phyloP scores from a whole-genome alignment of 2,797 vertebrate species.

The Hephaestus fuliginosus region DNA sequence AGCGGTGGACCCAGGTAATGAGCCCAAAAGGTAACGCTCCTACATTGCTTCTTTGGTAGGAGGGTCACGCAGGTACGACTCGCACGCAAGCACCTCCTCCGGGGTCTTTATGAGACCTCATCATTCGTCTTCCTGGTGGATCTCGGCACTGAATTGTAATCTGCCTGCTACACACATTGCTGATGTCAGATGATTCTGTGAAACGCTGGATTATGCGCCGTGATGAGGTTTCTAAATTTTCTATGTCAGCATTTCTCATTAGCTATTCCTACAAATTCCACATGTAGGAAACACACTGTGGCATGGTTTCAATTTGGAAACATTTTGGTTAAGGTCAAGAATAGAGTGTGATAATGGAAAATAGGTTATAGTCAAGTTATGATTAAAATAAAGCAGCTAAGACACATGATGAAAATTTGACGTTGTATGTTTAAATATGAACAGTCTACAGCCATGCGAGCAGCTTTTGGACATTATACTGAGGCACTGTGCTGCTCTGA shows the following conservation, averaged over 20 bases:
- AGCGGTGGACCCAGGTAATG: background rate
- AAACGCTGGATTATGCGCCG: background rate
- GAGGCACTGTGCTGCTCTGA: too few relatives aligned
- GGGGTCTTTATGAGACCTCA: constrained; percentile 3
- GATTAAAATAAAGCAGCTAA: background rate
- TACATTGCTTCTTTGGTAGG: constrained; percentile 1
- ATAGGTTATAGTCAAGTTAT: background rate
- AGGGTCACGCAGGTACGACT: constrained; percentile 4
- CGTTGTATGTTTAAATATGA: background rate
- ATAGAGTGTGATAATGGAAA: background rate
- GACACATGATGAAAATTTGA: background rate
- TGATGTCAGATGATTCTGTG: background rate
- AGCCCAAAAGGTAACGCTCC: constrained; percentile 13
- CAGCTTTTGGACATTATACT: too few relatives aligned
- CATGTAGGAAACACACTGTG: background rate
- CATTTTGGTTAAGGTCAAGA: too few relatives aligned
- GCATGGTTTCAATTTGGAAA: background rate
- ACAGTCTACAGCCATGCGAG: background rate
- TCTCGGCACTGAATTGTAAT: background rate
- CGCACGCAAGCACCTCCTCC: background rate
- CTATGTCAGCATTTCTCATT: background rate
- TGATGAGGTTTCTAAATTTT: background rate
- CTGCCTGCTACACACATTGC: background rate
- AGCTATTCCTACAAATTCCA: background rate
- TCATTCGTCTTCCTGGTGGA: constrained; percentile 5